Base-by-base conservation (phyloP, 2,888 invertebrate species). In the Phyllotreta striolata region DNA sequence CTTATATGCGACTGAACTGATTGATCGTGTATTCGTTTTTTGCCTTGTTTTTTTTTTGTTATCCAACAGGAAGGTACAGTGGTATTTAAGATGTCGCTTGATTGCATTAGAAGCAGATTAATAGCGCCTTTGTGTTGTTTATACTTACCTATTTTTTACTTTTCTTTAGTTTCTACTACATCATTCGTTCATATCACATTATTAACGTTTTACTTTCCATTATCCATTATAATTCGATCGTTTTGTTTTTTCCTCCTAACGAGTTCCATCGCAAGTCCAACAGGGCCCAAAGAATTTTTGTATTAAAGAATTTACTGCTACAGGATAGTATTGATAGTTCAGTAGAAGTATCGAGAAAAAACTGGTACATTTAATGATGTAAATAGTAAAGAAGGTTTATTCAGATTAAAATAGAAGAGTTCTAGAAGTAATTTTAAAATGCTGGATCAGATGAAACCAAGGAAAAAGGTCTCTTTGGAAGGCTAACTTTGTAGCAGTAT, bases 1-100 rank as follows among this genome's bases (percentile, higher is more conserved):
- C 55, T 44, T 58, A 51, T 66, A 44, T 51, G 59, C 61, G 60
- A 60, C 65, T 65, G 61, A 66, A 62, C 55, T 63, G 63, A 66
- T 56, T 68, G 73, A 75, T 76, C 72, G 24, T 24, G 24, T 24
- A n/a, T 24, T 24, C 24, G n/a, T 24, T 24, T 24, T 24, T 24
- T 76, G 75, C 74, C 73, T 60, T 76, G 76, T 72, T 71, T n/a
- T n/a, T n/a, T n/a, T n/a, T n/a, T 72, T 72, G 69, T 73, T 60
- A 38, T 51, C 41, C 68, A 69, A 70, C 70, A 70, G 63, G 66
- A 70, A 73, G 70, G 66, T 67, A 64, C 64, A 66, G 67, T 71
- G 66, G 62, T 60, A 57, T 62, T 55, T 56, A 62, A 61, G 51
- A 70, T 66, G 52, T 68, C 68, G 73, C 74, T 74, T 74, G 70